Percentiles rank a stretch among this genome's conserved stretches.
Conservation (phyloP, 1,140 invertebrate species). For the Tetramorium simillimum region DNA sequence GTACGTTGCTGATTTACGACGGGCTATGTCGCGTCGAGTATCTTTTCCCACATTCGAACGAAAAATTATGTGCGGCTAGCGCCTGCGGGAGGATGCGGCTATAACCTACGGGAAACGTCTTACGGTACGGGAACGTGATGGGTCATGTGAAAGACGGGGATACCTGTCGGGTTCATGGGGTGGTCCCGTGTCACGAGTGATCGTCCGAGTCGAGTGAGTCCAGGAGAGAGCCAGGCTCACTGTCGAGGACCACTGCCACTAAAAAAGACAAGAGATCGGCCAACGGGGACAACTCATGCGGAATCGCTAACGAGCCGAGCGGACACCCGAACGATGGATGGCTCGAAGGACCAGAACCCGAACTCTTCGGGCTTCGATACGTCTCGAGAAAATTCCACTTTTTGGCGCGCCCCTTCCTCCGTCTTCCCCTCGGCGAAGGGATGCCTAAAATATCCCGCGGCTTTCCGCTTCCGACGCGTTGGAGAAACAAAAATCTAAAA, state of each 20-base stretch:
- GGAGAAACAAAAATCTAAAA: background rate
- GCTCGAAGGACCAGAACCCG: constrained; percentile 67
- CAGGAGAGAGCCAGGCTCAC: constrained; percentile 43
- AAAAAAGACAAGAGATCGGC: constrained; percentile 75
- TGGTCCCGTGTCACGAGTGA: constrained; percentile 80
- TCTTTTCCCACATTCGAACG: constrained; percentile 61
- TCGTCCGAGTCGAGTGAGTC: constrained; percentile 51
- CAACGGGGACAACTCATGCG: constrained; percentile 79
- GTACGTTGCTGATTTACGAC: constrained; percentile 52
- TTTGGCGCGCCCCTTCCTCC: constrained; percentile 28
- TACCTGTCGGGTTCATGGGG: constrained; percentile 81
- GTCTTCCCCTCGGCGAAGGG: background rate
- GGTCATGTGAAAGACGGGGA: constrained; percentile 81
- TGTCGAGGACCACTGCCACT: constrained; percentile 61
- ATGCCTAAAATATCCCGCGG: constrained; percentile 23
- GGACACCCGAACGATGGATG: constrained; percentile 83
- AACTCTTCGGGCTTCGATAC: constrained; percentile 54
- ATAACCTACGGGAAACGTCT: constrained; percentile 57
- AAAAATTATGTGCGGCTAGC: constrained; percentile 70
- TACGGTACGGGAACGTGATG: constrained; percentile 67
- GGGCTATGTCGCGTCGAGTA: constrained; percentile 22
- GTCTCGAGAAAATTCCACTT: constrained; percentile 69
- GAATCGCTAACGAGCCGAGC: constrained; percentile 83
- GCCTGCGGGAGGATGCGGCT: constrained; percentile 58
- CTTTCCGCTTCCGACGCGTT: constrained; percentile 25